phyloP scores from a whole-genome alignment of 2,113 vertebrate species.

The Heptranchias perlo region DNA sequence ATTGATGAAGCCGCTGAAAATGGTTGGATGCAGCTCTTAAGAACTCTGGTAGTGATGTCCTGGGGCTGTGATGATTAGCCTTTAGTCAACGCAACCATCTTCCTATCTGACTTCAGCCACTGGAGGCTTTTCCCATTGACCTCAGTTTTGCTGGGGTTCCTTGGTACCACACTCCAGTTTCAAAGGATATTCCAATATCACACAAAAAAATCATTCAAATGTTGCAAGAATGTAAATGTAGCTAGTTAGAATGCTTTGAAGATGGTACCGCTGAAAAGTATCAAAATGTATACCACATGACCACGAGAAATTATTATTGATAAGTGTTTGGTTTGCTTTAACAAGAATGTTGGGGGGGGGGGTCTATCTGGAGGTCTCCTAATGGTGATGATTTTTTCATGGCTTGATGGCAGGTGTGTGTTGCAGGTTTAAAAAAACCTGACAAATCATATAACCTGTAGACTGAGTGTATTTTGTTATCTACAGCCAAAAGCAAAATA shows the following conservation, averaged over 20 bases:
- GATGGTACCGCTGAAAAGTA: background rate
- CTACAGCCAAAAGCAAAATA: too few species aligned
- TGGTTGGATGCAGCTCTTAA: background rate
- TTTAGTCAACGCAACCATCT: background rate
- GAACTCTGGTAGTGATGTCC: background rate
- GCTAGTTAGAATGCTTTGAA: background rate
- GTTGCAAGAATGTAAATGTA: background rate
- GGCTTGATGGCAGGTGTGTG: background rate
- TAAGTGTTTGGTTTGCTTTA: background rate
- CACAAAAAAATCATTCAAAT: background rate
- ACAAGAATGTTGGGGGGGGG: background rate
- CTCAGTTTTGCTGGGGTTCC: background rate
- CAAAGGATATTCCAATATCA: background rate
- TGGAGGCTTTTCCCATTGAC: background rate
- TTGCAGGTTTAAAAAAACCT: background rate
- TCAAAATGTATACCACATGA: background rate
- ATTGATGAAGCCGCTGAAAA: background rate
- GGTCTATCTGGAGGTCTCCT: background rate
- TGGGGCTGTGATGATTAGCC: background rate
- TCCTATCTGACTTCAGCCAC: background rate
- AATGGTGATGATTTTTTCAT: background rate
- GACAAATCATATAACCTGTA: background rate
- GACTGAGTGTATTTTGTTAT: too few species aligned
- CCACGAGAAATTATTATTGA: background rate
- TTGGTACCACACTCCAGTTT: background rate